Evolutionary conservation across 2,113 vertebrate species (phyloP).

Genomic region (Otis tarda): DNA sequence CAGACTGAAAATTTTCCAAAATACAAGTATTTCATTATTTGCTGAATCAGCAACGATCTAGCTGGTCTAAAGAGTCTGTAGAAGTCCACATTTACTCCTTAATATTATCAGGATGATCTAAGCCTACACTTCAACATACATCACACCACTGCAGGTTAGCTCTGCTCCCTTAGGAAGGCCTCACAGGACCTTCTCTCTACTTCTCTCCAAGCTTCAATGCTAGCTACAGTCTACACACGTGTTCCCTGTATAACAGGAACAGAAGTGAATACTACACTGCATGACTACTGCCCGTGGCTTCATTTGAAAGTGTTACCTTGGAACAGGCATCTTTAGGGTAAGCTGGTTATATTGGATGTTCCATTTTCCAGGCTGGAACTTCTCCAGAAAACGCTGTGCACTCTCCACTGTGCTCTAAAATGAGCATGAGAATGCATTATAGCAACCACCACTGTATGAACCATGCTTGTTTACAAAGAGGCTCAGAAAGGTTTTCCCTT

Average conservation of each 20-base stretch:
- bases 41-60: background rate
- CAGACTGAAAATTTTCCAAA: background rate
- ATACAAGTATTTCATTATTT: background rate
- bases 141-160: background rate
- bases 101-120: background rate
- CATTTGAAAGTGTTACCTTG: slow-evolving; percentile 79
- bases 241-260: background rate
- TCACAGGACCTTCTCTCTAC: background rate
- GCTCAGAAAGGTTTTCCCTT: background rate
- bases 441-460: background rate
- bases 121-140: background rate
- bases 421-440: background rate
- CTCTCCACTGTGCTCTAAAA: slow-evolving; percentile 93
- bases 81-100: background rate
- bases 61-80: background rate
- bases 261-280: background rate
- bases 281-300: background rate
- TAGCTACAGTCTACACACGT: background rate
- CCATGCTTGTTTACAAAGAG: background rate
- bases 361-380: slow-evolving; percentile 87
- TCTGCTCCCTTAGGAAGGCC: background rate
- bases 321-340: slow-evolving; percentile 84
- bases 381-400: slow-evolving; percentile 86
- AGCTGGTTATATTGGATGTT: slow-evolving; percentile 85
- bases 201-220: background rate